phyloP scores from a whole-genome alignment of 2,797 vertebrate genomes.

The Kryptopterus vitreolus region DNA sequence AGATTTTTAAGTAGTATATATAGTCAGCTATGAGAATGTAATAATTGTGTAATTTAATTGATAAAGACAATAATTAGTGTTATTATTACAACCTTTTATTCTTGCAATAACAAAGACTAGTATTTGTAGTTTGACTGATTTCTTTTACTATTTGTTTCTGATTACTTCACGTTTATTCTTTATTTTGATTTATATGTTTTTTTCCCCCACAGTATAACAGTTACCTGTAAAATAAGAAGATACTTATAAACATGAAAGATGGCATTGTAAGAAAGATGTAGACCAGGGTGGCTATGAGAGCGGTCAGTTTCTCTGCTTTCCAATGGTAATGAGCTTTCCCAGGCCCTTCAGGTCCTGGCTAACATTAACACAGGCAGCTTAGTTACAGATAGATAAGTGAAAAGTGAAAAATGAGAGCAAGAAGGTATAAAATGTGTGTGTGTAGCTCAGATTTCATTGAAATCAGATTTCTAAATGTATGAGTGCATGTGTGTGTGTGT shows the following conservation, averaged over 20 bases:
- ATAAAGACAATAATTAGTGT: too few species aligned
- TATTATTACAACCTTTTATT: background rate
- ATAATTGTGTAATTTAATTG: too few species aligned
- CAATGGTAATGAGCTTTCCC: constrained; percentile 45
- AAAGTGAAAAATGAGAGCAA: constrained; percentile 8
- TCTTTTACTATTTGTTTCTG: background rate
- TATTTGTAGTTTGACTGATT: background rate
- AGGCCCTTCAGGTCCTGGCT: constrained; percentile 23
- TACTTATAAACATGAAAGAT: background rate
- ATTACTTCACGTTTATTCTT: background rate
- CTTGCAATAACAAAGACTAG: background rate
- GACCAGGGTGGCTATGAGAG: constrained; percentile 28
- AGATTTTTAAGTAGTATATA: too few species aligned
- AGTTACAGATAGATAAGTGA: constrained; percentile 5
- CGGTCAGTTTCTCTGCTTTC: constrained; percentile 42
- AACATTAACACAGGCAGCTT: constrained; percentile 19
- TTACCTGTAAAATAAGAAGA: background rate
- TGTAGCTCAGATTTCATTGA: background rate
- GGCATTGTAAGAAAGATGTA: constrained; percentile 6
- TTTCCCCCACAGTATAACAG: background rate
- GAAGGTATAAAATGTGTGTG: background rate
- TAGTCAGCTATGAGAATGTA: too few species aligned
- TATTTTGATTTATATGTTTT: background rate
- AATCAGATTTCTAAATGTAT: constrained; percentile 1
- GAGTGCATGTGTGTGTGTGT: background rate